A percentile compares a stretch with the other conserved stretches of the same genome.
phyloP scores from a whole-genome alignment of 2,113 vertebrate species.

The Megalops atlanticus region DNA sequence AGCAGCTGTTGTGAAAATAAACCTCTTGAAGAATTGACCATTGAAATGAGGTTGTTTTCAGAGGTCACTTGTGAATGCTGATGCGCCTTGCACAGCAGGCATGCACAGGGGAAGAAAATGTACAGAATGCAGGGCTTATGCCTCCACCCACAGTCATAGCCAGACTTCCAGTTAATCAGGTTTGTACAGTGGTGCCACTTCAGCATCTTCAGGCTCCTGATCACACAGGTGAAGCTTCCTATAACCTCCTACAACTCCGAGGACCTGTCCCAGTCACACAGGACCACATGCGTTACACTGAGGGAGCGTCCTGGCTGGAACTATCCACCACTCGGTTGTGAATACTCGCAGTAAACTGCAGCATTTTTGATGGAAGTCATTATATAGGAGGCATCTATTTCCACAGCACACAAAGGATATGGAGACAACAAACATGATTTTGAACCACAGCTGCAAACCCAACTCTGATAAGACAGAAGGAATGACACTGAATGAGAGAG shows the following conservation, averaged over 20 bases:
- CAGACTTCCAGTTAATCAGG: not conserved
- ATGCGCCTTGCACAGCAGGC: not conserved
- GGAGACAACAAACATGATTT: not conserved
- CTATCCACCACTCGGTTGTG: not conserved
- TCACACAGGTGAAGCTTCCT: not conserved
- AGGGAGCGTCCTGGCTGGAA: not conserved
- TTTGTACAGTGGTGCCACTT: not conserved
- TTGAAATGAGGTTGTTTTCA: not conserved
- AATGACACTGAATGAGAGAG: too few species aligned
- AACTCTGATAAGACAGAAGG: too few species aligned
- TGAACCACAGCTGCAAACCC: not conserved
- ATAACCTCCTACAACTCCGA: not conserved
- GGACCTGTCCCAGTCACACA: not conserved
- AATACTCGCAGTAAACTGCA: slow-evolving; percentile 10
- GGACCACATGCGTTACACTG: not conserved
- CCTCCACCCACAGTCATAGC: not conserved
- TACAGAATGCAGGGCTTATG: not conserved
- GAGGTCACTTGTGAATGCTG: not conserved
- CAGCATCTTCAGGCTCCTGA: not conserved
- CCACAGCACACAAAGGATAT: not conserved
- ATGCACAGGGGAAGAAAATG: not conserved
- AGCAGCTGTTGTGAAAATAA: not conserved
- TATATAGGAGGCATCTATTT: not conserved
- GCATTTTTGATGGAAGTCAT: not conserved
- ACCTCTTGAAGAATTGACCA: not conserved